These are phyloP conservation scores for Disparrhopalites patrizii DNA, from an alignment of 2,888 invertebrate genomes.

Conservation along the genomic window DNA sequence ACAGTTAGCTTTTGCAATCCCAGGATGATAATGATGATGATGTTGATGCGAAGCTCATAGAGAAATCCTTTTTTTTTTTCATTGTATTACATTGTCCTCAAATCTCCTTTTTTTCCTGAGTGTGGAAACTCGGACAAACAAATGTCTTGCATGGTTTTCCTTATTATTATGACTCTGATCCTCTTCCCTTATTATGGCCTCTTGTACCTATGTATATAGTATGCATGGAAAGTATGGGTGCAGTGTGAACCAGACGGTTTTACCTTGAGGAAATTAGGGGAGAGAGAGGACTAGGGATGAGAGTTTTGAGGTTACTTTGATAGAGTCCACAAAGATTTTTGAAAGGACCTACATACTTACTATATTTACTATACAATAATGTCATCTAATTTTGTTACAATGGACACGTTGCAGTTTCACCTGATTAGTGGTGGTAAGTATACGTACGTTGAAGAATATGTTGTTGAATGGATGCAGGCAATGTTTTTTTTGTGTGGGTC, in stretches of 20 bases:
- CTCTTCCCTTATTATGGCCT: neutral
- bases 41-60: too few species aligned
- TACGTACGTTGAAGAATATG: too few species aligned
- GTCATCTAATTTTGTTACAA: too few species aligned
- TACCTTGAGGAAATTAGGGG: neutral
- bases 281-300: too few species aligned
- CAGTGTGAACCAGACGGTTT: neutral
- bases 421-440: too few species aligned
- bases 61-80: too few species aligned
- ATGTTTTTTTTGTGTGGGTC: too few species aligned
- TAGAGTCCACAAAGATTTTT: too few species aligned
- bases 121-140: conserved; percentile 38
- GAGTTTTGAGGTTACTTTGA: conserved; percentile 26
- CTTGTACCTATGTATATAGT: neutral
- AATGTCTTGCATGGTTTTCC: conserved; percentile 10
- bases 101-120: conserved; percentile 24
- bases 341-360: conserved; percentile 24
- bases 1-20: conserved; percentile 20
- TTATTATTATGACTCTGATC: neutral
- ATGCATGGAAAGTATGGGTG: neutral
- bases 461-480: too few species aligned
- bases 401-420: conserved; percentile 13
- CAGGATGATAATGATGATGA: too few species aligned
- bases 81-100: conserved; percentile 16
- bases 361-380: too few species aligned